Percentiles rank a stretch among this genome's conserved stretches.
These are phyloP conservation scores for Andricus quercusramuli DNA, from an alignment of 2,888 invertebrate genomes.

Conservation along the genomic window DNA sequence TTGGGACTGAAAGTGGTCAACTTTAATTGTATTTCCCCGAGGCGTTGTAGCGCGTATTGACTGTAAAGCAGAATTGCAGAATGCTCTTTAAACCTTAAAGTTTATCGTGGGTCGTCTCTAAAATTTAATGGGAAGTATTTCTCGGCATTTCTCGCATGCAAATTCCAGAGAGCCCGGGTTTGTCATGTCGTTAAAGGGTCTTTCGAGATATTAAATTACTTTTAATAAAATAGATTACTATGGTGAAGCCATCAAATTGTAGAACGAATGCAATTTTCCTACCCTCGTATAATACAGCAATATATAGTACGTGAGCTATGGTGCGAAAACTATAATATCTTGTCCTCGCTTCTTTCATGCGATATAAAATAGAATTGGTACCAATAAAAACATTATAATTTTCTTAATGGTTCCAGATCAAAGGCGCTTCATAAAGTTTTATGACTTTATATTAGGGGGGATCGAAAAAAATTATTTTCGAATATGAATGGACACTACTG, in stretches of 20 bases:
- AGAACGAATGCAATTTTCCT: slow-evolving; percentile 16
- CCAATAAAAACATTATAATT: not conserved
- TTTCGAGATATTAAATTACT: slow-evolving; percentile 24
- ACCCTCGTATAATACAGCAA: not conserved
- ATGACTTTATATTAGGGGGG: not conserved
- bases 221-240: slow-evolving; percentile 15
- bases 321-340: slow-evolving; percentile 14
- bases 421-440: not conserved
- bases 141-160: slow-evolving; percentile 28
- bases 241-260: not conserved
- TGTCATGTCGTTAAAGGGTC: not conserved
- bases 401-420: not conserved
- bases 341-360: not conserved
- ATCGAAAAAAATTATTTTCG: too few relatives aligned
- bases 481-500: too few relatives aligned
- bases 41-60: not conserved
- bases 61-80: slow-evolving; percentile 15
- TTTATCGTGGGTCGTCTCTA: slow-evolving; percentile 23
- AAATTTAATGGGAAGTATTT: slow-evolving; percentile 32
- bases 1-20: not conserved
- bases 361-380: not conserved
- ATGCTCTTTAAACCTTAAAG: slow-evolving; percentile 19
- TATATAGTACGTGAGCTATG: not conserved
- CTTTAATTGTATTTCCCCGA: not conserved
- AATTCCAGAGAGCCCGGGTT: slow-evolving; percentile 5